Evolutionary conservation across 2,888 invertebrate genomes (phyloP), one percentile per base, ranked within the genome.

Genomic region (Caenorhabditis virilis): DNA sequence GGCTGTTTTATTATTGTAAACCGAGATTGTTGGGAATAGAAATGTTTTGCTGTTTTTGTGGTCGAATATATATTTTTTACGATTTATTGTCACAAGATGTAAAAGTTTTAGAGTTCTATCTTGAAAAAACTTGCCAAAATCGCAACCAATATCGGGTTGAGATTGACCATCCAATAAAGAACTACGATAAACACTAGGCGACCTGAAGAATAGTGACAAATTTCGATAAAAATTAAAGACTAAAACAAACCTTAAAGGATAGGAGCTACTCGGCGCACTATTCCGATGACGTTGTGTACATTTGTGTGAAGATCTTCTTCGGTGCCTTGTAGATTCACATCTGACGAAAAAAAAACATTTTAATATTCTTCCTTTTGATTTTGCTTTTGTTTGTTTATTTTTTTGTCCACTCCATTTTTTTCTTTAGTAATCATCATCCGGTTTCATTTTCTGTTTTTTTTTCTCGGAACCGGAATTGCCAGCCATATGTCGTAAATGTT

Each of bases 211-310:
- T 26, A 42, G 2, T 38, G 9, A 18, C 3, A 18, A 22, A 41
- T 13, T 23, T 20, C 15, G 41, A 20, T 7, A 11, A 22, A 47
- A 5, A 26, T 47, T 15, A 18, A 7, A 3, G 22, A 47, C 15
- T 23, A 25, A 16, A 20, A 5, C 4, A 26, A 41, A 74, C 57
- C 74, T 57, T 30, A 69, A 53, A 26, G 74, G 74, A 57, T 66
- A 72, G 16, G 70, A 62, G 47, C 72, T 69, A 43, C 72, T 77
- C 7, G 79, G 79, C 11, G 79, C 79, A 48, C 76, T 76, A 65
- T 79, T 79, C 16, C 79, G 61, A 47, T 78, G 78, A 36, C 68
- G 43, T 52, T 72, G 68, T 3, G 65, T 41, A n/a, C 58, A 53
- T 56, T 63, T 65, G 45, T 66, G 68, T 9, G 72, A 72, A 2